Conservation (phyloP, 2,888 invertebrate species). For the Imbricaverruca yamaguchii region DNA sequence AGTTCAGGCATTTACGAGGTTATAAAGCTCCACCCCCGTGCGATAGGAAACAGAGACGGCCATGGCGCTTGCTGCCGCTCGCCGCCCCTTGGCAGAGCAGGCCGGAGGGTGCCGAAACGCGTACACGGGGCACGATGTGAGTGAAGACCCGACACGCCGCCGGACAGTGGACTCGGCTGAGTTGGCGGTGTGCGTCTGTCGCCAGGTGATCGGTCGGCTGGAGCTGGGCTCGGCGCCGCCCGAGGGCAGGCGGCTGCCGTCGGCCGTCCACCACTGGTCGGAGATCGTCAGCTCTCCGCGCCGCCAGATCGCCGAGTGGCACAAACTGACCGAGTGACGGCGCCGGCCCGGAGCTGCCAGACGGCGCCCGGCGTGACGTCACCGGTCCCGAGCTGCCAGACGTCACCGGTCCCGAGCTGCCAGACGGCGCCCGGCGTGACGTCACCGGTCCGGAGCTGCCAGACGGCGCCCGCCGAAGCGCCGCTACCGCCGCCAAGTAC, state of each 20-base stretch:
- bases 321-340: slow-evolving; percentile 81
- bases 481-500: too few relatives aligned
- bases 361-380: neutral
- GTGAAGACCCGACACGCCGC: too few relatives aligned
- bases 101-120: too few relatives aligned
- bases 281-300: slow-evolving; percentile 95
- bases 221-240: slow-evolving; percentile 64
- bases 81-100: too few relatives aligned
- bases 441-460: neutral
- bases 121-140: too few relatives aligned
- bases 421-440: neutral
- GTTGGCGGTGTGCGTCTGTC: slow-evolving; percentile 27
- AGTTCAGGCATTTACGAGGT: too few relatives aligned
- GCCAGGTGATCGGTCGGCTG: slow-evolving; percentile 86
- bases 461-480: neutral
- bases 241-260: slow-evolving; percentile 57
- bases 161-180: too few relatives aligned
- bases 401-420: neutral
- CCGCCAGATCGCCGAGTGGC: slow-evolving; percentile 99
- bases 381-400: neutral
- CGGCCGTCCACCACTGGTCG: slow-evolving; percentile 90
- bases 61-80: too few relatives aligned
- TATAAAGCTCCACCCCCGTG: too few relatives aligned
- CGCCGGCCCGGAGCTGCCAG: neutral
- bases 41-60: too few relatives aligned